These are phyloP conservation scores for Agonopterix arenella DNA, from an alignment of 2,888 invertebrate species.

Conservation along the genomic window DNA sequence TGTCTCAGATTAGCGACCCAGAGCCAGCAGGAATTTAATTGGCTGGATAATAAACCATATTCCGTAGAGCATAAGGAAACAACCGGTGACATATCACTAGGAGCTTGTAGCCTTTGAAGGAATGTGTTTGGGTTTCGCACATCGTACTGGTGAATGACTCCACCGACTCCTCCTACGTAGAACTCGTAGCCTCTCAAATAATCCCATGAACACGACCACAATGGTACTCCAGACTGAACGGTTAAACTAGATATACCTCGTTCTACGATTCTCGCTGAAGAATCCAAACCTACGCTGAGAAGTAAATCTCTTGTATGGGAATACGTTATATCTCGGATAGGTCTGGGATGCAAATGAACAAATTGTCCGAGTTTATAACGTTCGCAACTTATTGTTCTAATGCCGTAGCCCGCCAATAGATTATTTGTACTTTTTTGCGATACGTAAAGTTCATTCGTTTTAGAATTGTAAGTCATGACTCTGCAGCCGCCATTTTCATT, in stretches of 20 bases:
- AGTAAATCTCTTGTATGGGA: constrained; percentile 80
- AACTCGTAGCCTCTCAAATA: constrained; percentile 80
- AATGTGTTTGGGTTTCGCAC: constrained; percentile 76
- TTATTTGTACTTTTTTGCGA: constrained; percentile 84
- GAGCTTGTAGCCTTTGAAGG: constrained; percentile 58
- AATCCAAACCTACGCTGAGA: constrained; percentile 88
- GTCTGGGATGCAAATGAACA: constrained; percentile 83
- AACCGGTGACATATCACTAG: constrained; percentile 84
- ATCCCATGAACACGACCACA: constrained; percentile 95
- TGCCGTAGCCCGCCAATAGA: constrained; percentile 87
- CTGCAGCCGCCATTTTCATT: constrained; percentile 85
- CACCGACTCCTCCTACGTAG: constrained; percentile 87
- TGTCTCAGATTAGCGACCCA: constrained; percentile 70
- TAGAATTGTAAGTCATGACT: constrained; percentile 83
- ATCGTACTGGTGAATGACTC: constrained; percentile 85
- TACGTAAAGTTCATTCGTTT: constrained; percentile 81
- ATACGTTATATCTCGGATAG: constrained; percentile 88
- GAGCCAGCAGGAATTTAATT: constrained; percentile 83
- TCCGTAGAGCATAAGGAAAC: constrained; percentile 73
- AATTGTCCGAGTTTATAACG: constrained; percentile 82
- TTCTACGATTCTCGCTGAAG: constrained; percentile 82
- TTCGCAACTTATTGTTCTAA: constrained; percentile 83
- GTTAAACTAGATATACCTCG: constrained; percentile 77
- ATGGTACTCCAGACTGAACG: constrained; percentile 71
- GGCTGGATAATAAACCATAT: constrained; percentile 84